Percentiles rank a stretch among this genome's conserved stretches.
phyloP scores from a whole-genome alignment of 2,888 invertebrate species.

The Anthophora plumipes region DNA sequence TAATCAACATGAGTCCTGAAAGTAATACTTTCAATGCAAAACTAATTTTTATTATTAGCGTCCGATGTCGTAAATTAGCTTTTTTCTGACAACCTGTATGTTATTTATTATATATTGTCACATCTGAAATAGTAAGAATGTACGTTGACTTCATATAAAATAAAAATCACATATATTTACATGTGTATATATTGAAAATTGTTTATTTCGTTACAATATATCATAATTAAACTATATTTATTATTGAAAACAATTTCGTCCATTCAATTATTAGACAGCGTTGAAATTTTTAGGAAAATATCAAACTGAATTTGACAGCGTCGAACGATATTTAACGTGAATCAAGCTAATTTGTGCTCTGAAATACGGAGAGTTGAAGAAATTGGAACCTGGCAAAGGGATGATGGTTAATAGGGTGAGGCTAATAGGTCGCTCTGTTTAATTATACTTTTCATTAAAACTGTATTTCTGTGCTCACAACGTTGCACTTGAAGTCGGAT shows the following conservation, averaged over 20 bases:
- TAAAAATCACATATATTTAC: too few species aligned
- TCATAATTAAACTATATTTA: background rate
- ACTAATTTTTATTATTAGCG: too few species aligned
- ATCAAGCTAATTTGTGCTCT: constrained; percentile 30
- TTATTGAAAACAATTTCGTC: too few species aligned
- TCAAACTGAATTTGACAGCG: constrained; percentile 12
- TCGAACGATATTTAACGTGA: constrained; percentile 5
- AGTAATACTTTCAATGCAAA: too few species aligned
- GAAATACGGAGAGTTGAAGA: constrained; percentile 25
- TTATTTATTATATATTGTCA: too few species aligned
- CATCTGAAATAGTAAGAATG: too few species aligned
- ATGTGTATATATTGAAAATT: too few species aligned
- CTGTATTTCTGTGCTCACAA: constrained; percentile 13
- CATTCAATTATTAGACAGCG: background rate
- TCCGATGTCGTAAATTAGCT: too few species aligned
- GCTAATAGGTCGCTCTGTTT: constrained; percentile 35
- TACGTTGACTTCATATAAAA: too few species aligned
- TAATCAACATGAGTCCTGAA: too few species aligned
- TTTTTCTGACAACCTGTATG: too few species aligned
- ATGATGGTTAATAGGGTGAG: constrained; percentile 32
- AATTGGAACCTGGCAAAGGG: constrained; percentile 26
- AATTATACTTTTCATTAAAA: constrained; percentile 37
- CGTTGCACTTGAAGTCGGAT: constrained; percentile 1
- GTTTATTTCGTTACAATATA: too few species aligned
- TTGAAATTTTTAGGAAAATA: constrained; percentile 1